Base-by-base conservation (phyloP, 1,140 invertebrate species). In the Parasteatoda tepidariorum region DNA sequence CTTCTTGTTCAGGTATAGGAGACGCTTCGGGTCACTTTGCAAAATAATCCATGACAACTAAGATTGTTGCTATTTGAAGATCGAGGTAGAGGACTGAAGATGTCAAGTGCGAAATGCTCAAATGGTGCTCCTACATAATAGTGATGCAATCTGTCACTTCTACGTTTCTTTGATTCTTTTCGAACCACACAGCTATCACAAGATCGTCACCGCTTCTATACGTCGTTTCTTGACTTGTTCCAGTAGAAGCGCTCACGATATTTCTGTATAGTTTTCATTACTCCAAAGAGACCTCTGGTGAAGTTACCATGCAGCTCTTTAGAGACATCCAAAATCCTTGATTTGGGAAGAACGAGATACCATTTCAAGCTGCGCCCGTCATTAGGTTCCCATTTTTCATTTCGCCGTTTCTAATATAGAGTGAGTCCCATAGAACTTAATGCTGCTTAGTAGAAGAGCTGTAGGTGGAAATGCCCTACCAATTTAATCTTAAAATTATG, bases 1-100 rank as follows among this genome's bases (percentile, higher is more conserved):
- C 88, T 78, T 88, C 86, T 85, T 89, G 87, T 78, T 90, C 87
- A 7, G 87, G 87, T 9, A 89, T 84, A 0, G 88, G 75, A 78
- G 87, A 87, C 24, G 85, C 86, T 84, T 89, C 88, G 2, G 87
- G 79, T 86, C 87, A 90, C 78, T 89, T 90, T 6, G 86, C 89
- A 82, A 90, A 90, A 82, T 86, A 76, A 84, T 89, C 88, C 66
- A 84, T 81, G n/a, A 88, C 66, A 2, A 89, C 88, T 6, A 89
- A 54, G 9, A 90, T 87, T n/a, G n/a, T n/a, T n/a, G n/a, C 84
- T 88, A 89, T 76, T 85, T 87, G 71, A n/a, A 33, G 31, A 74
- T 22, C 28, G 22, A 5, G 59, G 38, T 22, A 55, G 30, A 22
- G 31, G 0, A 34, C 22, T 22, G 31, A 74, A 62, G n/a, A 74